A percentile compares a stretch with the other conserved stretches of the same genome.
Evolutionary conservation across 2,113 vertebrate genomes (phyloP).

Genomic region (Gila orcuttii): DNA sequence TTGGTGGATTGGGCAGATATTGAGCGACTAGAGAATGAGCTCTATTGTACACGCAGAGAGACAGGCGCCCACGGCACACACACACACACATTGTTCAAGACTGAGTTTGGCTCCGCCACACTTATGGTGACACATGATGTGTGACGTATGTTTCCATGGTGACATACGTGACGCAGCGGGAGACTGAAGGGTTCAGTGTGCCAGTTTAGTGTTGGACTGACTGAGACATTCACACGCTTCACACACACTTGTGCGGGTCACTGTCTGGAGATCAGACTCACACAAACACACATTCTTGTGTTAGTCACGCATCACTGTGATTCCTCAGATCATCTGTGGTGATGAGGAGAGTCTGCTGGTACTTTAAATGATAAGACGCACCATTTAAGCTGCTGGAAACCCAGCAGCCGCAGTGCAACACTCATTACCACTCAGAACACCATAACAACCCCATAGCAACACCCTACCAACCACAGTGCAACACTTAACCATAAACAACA

Average conservation of each 20-base stretch:
- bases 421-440: not conserved
- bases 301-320: not conserved
- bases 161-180: conserved; percentile 5
- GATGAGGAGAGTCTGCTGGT: not conserved
- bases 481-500: not conserved
- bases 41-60: conserved; percentile 46
- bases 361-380: not conserved
- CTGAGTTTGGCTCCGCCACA: conserved; percentile 25
- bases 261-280: not conserved
- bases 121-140: conserved; percentile 25
- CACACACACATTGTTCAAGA: not conserved
- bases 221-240: not conserved
- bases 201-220: not conserved
- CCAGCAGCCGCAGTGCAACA: not conserved
- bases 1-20: conserved; percentile 7
- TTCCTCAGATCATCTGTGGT: too few species aligned
- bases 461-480: too few species aligned
- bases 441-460: too few species aligned
- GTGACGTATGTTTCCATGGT: conserved; percentile 33
- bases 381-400: not conserved
- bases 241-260: too few species aligned
- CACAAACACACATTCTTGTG: not conserved
- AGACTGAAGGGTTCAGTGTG: not conserved
- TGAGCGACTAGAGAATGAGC: conserved; percentile 50
- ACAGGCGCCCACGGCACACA: not conserved